Percentiles rank a stretch among this genome's conserved stretches.
phyloP scores from a whole-genome alignment of 2,113 vertebrate species.

The Podarcis cretensis region DNA sequence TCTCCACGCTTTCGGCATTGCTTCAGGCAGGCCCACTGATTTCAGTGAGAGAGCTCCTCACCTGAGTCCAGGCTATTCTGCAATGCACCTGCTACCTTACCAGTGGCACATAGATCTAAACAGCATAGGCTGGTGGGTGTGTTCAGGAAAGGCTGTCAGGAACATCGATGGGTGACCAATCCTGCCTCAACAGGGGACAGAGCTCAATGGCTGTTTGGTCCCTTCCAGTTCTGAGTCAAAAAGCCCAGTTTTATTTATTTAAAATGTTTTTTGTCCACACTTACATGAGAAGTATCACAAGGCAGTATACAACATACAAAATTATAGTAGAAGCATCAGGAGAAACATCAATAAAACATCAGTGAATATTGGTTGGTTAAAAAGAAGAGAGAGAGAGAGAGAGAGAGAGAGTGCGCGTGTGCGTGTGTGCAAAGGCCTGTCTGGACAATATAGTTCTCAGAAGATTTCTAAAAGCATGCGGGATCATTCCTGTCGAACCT shows the following conservation, averaged over 20 bases:
- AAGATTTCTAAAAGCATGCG: too few species aligned
- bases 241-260: background rate
- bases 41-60: background rate
- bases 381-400: too few species aligned
- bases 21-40: background rate
- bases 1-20: background rate
- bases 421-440: too few species aligned
- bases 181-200: background rate
- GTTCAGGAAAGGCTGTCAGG: background rate
- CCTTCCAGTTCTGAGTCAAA: background rate
- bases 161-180: background rate
- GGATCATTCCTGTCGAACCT: too few species aligned
- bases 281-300: too few species aligned
- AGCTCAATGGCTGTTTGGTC: background rate
- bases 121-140: background rate
- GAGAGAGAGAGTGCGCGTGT: rapidly evolving
- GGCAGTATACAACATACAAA: too few species aligned
- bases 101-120: too few species aligned
- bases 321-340: too few species aligned
- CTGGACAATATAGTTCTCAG: too few species aligned
- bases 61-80: background rate
- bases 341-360: too few species aligned
- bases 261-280: too few species aligned
- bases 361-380: too few species aligned
- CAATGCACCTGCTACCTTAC: background rate